Percentiles rank a stretch among this genome's conserved stretches.
These are phyloP conservation scores for Tetragnatha montana DNA, from an alignment of 2,888 invertebrate genomes.

Conservation along the genomic window DNA sequence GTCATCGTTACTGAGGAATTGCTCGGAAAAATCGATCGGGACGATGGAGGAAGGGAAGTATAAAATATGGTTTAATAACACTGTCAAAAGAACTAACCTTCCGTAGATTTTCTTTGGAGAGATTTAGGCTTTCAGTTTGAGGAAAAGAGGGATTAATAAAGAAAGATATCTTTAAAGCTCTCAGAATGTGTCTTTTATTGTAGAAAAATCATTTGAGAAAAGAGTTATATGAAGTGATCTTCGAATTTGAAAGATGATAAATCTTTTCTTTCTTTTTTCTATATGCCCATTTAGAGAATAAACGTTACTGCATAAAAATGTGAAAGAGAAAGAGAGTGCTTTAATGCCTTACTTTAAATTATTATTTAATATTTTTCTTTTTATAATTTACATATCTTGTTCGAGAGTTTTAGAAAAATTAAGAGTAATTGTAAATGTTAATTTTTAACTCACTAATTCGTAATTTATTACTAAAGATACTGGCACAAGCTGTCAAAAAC, in stretches of 20 bases:
- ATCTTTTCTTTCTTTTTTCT: too few relatives aligned
- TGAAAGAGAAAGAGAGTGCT: too few relatives aligned
- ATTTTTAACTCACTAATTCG: too few relatives aligned
- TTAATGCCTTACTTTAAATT: too few relatives aligned
- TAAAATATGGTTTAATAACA: constrained; percentile 22
- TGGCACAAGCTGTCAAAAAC: too few relatives aligned
- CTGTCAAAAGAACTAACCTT: constrained; percentile 8
- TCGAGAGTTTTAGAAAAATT: too few relatives aligned
- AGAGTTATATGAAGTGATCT: neutral
- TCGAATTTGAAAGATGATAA: neutral
- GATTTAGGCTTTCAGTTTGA: neutral
- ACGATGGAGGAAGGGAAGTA: constrained; percentile 2
- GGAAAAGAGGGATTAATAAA: neutral
- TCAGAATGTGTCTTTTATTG: neutral
- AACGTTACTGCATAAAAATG: too few relatives aligned
- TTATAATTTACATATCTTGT: too few relatives aligned
- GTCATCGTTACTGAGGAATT: constrained; percentile 42
- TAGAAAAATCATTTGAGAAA: neutral
- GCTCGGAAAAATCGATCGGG: constrained; percentile 31
- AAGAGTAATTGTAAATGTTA: too few relatives aligned
- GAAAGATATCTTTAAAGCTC: neutral
- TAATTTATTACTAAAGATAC: too few relatives aligned
- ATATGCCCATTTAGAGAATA: too few relatives aligned
- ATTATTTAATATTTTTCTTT: too few relatives aligned
- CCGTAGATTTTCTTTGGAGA: neutral